phyloP scores from a whole-genome alignment of 1,140 invertebrate species.

The Cotesia glomerata region DNA sequence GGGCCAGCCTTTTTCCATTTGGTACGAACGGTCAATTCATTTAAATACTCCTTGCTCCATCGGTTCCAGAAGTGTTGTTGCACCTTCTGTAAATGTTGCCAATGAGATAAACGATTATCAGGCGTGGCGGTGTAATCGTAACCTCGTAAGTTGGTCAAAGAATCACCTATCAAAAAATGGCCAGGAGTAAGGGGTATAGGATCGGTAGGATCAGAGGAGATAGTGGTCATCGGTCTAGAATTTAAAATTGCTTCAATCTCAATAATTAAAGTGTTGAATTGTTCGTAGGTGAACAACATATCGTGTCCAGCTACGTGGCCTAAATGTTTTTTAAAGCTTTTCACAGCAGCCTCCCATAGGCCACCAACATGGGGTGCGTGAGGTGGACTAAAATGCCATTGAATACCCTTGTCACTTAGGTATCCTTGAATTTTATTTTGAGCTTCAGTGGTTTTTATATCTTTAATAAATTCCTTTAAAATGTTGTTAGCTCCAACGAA shows the following conservation, averaged over 20 bases:
- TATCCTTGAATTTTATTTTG: conserved; percentile 5
- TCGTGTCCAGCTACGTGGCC: background rate
- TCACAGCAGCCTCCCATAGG: conserved; percentile 41
- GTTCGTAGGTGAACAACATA: background rate
- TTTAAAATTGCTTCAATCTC: background rate
- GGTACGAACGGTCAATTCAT: no score
- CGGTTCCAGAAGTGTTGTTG: conserved; percentile 25
- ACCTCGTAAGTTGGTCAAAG: background rate
- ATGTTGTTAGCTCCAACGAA: conserved; percentile 26
- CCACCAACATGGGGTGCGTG: conserved; percentile 48
- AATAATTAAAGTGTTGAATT: background rate
- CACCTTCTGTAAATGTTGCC: conserved; percentile 13
- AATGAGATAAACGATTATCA: background rate
- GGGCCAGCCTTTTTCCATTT: no score
- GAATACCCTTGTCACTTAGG: conserved; percentile 17
- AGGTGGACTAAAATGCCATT: conserved; percentile 49
- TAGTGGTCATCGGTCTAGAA: background rate
- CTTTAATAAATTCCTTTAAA: conserved; percentile 7
- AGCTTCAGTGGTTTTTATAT: background rate
- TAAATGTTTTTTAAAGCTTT: background rate
- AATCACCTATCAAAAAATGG: conserved; percentile 14
- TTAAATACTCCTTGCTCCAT: no score
- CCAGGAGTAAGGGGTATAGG: background rate
- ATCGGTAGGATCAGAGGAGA: background rate
- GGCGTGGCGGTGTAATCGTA: background rate